A percentile compares a stretch with the other conserved stretches of the same genome.
These are phyloP conservation scores for Habrosyne pyritoides DNA, from an alignment of 2,888 invertebrate species.

Conservation along the genomic window DNA sequence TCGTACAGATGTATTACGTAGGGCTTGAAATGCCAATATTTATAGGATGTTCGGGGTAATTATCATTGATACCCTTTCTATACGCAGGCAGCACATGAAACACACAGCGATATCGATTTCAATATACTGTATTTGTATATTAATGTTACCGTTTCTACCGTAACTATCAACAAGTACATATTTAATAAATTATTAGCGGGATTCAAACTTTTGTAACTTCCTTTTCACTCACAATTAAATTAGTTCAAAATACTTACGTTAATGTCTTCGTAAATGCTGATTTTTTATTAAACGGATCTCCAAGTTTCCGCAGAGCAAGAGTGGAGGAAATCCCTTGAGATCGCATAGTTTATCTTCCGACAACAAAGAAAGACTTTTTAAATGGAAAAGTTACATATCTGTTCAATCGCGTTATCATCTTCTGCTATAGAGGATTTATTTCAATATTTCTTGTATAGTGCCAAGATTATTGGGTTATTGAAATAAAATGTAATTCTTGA, in stretches of 20 bases:
- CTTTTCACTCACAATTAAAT: not conserved
- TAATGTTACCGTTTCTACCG: too few species aligned
- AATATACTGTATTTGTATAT: conserved; percentile 4
- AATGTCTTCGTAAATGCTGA: not conserved
- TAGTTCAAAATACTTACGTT: not conserved
- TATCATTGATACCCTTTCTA: conserved; percentile 30
- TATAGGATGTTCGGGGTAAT: conserved; percentile 33
- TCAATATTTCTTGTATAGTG: not conserved
- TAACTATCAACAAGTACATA: too few species aligned
- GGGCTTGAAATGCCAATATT: conserved; percentile 41
- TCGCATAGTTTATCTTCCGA: conserved; percentile 42
- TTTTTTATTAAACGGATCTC: not conserved
- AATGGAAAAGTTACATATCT: conserved; percentile 35
- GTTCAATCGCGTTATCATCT: conserved; percentile 24
- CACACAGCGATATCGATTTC: conserved; percentile 23
- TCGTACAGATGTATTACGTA: conserved; percentile 43
- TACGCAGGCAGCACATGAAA: conserved; percentile 16
- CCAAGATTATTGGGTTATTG: not conserved
- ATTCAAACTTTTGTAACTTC: not conserved
- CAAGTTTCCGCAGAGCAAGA: conserved; percentile 9
- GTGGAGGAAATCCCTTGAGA: conserved; percentile 40
- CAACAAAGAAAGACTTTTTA: conserved; percentile 42
- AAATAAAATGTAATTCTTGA: not conserved
- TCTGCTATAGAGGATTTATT: conserved; percentile 7
- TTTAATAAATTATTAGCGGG: too few species aligned